A percentile compares a stretch with the other conserved stretches of the same genome.
phyloP scores from a whole-genome alignment of 2,888 invertebrate genomes.

The Malthinus seriepunctatus region DNA sequence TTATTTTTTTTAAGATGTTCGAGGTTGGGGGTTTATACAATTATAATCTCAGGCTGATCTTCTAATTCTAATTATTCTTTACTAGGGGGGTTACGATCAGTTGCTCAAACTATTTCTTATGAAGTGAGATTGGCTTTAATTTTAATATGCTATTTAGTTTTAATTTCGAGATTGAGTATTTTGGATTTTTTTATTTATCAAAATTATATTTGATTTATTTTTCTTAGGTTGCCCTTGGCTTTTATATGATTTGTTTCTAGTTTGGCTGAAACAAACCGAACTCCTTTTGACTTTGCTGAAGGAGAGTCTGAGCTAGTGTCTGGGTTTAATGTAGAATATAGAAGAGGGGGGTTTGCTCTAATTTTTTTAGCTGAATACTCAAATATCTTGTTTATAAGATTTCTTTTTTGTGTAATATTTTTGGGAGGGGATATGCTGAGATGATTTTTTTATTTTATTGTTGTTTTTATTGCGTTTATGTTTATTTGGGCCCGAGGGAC shows the following conservation, averaged over 20 bases:
- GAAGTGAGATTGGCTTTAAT: constrained; percentile 71
- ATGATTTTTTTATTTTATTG: constrained; percentile 60
- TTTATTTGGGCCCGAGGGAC: constrained; percentile 71
- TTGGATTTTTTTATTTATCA: constrained; percentile 58
- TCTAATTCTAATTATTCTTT: constrained; percentile 76
- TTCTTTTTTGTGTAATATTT: constrained; percentile 64
- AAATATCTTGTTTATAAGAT: constrained; percentile 70
- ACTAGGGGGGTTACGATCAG: constrained; percentile 67
- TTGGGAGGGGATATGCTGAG: constrained; percentile 58
- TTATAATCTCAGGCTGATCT: constrained; percentile 68
- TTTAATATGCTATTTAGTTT: constrained; percentile 63
- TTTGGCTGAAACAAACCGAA: constrained; percentile 73
- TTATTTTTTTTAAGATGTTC: constrained; percentile 69
- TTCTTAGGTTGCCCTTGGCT: constrained; percentile 60
- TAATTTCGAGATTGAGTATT: constrained; percentile 62
- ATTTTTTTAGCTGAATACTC: constrained; percentile 74
- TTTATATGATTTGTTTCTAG: constrained; percentile 51
- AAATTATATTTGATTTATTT: constrained; percentile 58
- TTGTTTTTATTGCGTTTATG: constrained; percentile 62
- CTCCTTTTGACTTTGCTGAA: constrained; percentile 80
- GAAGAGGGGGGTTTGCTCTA: constrained; percentile 70
- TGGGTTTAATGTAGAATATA: constrained; percentile 79
- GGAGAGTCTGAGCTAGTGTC: constrained; percentile 79
- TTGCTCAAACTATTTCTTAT: constrained; percentile 78
- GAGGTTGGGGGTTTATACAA: constrained; percentile 66